Evolutionary conservation across 2,797 vertebrate species (phyloP).

Genomic region (Pteropus rufus): DNA sequence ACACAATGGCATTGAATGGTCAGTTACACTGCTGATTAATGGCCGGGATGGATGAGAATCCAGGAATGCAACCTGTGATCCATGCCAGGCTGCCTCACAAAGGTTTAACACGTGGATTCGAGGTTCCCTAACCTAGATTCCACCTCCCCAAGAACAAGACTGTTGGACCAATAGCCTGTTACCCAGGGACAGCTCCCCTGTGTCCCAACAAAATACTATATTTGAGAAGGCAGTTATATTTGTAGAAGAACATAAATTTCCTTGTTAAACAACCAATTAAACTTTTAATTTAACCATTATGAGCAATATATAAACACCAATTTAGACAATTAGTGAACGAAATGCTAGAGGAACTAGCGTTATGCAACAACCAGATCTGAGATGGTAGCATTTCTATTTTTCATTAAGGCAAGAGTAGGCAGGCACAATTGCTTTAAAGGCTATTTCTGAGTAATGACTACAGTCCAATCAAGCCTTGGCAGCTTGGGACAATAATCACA

Average conservation of each 20-base stretch:
- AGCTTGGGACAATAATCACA: conserved; percentile 41
- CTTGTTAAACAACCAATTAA: conserved; percentile 20
- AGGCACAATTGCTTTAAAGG: neutral
- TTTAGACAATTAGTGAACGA: conserved; percentile 28
- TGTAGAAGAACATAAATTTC: neutral
- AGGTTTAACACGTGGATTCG: neutral
- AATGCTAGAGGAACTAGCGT: neutral
- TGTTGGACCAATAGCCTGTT: neutral
- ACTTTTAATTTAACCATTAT: conserved; percentile 34
- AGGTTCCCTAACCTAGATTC: neutral
- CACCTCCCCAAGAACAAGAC: neutral
- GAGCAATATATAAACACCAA: conserved; percentile 20
- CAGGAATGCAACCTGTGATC: neutral
- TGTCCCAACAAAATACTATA: neutral
- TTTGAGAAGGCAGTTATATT: neutral
- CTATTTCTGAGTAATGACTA: neutral
- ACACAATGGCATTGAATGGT: neutral
- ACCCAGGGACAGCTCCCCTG: rapidly evolving
- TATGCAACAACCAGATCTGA: neutral
- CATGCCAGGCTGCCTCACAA: neutral
- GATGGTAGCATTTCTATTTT: neutral
- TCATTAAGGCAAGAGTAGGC: neutral
- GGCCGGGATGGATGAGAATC: neutral
- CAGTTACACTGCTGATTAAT: neutral
- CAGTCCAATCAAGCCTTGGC: conserved; percentile 44